These are phyloP conservation scores for Drosophila multiciliata DNA, from an alignment of 2,888 invertebrate species.

Conservation along the genomic window DNA sequence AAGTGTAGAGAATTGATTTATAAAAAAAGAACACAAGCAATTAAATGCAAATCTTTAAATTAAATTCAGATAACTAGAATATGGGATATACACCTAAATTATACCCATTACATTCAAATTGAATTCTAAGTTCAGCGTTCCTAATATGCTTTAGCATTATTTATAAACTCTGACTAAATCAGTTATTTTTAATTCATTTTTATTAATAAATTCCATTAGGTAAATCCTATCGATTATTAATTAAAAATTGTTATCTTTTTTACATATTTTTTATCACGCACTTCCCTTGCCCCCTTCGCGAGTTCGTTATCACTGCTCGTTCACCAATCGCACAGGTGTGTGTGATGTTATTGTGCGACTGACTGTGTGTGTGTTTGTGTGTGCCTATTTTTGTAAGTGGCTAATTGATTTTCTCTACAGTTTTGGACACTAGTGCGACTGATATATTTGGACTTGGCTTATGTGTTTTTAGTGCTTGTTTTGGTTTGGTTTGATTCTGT, in stretches of 20 bases:
- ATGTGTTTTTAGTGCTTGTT: conserved; percentile 22
- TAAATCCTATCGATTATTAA: not conserved
- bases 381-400: not conserved
- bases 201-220: not conserved
- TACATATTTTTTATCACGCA: not conserved
- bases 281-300: not conserved
- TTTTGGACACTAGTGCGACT: not conserved
- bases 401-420: not conserved
- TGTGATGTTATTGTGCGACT: conserved; percentile 9
- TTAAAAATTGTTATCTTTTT: not conserved
- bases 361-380: not conserved
- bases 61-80: not conserved
- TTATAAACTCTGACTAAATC: not conserved
- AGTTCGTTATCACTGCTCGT: conserved; percentile 74
- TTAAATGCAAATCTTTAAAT: not conserved
- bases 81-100: not conserved
- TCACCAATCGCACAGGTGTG: conserved; percentile 32
- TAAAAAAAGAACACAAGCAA: not conserved
- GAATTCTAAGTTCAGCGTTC: not conserved
- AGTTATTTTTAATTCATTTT: not conserved
- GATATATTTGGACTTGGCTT: conserved; percentile 1
- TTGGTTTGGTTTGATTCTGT: conserved; percentile 48
- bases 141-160: not conserved
- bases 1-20: too few species aligned
- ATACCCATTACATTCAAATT: not conserved